phyloP scores from a whole-genome alignment of 2,797 vertebrate genomes.

The Triplophysa bombifrons region DNA sequence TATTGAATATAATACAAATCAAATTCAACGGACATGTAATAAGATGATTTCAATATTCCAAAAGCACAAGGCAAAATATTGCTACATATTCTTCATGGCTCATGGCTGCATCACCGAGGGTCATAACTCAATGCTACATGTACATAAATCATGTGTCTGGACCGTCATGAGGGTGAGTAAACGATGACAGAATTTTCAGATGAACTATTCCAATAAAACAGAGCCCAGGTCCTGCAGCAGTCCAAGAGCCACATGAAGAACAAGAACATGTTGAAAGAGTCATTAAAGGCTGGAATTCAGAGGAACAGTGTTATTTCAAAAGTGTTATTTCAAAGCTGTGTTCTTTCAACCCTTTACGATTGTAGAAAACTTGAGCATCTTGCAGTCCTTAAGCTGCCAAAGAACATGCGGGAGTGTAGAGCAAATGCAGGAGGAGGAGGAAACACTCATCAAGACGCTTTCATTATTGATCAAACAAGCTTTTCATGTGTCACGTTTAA shows the following conservation, averaged over 20 bases:
- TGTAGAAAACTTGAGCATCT: not conserved
- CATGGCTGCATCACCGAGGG: too few species aligned
- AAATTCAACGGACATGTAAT: too few species aligned
- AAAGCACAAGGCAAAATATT: not conserved
- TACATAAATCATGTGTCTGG: not conserved
- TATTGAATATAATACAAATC: too few species aligned
- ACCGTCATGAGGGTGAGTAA: not conserved
- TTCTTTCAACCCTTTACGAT: not conserved
- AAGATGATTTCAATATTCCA: not conserved
- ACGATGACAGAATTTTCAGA: not conserved
- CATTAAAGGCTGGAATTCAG: conserved; percentile 14
- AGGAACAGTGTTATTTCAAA: not conserved
- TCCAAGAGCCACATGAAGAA: conserved; percentile 31
- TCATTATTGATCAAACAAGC: conserved; percentile 52
- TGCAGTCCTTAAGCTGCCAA: not conserved
- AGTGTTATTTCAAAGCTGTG: not conserved
- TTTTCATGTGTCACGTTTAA: conserved; percentile 31
- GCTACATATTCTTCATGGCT: not conserved
- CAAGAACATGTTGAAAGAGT: conserved; percentile 13
- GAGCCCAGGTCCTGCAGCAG: conserved; percentile 15
- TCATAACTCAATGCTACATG: not conserved
- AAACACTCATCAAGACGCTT: conserved; percentile 18
- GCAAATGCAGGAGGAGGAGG: not conserved
- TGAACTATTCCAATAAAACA: not conserved
- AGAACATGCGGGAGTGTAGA: conserved; percentile 18